Evolutionary conservation across 2,797 vertebrate genomes (phyloP).

Genomic region (Carcharodon carcharias): DNA sequence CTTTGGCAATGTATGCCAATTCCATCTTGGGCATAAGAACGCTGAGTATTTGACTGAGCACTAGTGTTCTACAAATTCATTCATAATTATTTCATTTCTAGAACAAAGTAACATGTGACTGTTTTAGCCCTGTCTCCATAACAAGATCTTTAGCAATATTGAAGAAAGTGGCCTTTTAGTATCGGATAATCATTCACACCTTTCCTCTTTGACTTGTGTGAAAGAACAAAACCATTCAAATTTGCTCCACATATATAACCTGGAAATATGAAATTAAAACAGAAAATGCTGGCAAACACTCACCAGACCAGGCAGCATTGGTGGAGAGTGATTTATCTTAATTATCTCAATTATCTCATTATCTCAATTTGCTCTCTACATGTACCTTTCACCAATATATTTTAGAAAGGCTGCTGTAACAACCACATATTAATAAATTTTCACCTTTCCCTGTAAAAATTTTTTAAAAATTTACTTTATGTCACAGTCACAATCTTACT

Average conservation of each 20-base stretch:
- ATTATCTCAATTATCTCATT: neutral
- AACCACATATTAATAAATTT: neutral
- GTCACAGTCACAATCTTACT: too few relatives aligned
- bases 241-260: neutral
- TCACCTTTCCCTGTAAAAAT: neutral
- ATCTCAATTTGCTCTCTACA: neutral
- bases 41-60: neutral
- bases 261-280: neutral
- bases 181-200: neutral
- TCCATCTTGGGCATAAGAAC: neutral
- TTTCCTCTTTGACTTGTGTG: neutral
- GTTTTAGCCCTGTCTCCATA: neutral
- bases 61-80: neutral
- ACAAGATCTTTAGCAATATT: neutral
- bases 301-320: neutral
- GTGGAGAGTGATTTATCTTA: neutral
- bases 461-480: neutral
- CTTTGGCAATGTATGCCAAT: neutral
- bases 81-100: neutral
- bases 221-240: neutral
- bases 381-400: neutral
- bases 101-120: neutral
- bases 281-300: neutral
- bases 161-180: neutral
- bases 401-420: neutral